Evolutionary conservation across 1,140 invertebrate species (phyloP), one percentile per base, ranked within the genome.

Genomic region (Polyergus mexicanus): DNA sequence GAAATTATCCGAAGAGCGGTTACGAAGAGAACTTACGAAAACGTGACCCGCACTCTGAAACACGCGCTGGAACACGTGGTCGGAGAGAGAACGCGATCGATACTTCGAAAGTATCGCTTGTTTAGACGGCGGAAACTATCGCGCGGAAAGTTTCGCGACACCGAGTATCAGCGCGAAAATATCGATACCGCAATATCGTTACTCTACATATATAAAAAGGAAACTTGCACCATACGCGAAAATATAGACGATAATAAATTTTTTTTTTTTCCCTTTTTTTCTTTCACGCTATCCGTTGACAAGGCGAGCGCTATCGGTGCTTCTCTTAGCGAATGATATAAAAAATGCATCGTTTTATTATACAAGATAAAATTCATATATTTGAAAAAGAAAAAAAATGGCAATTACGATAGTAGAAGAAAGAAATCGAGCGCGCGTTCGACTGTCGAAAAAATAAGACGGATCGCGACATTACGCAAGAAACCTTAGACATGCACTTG

Each of bases 401-500:
- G 4, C 13, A 51, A 38, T 60, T 7, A 25, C 5, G 25, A 41
- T 13, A 25, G 6, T 0, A 63, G 16, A 10, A 54, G 28, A 1
- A 51, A 47, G 28, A 68, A 8, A 16, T 32, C 41, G 25, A 44
- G 35, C 8, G 28, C 25, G 22, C 58, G 2, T 8, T 63, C 75
- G 3, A 47, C 3, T 25, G 44, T 72, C 38, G 25, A 74, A 60
- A 74, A 13, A 81, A 68, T 32, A 16, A 80, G 62, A 41, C 38
- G 66, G 25, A 83, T 72, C 54, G 35, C 32, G 19, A 51, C 44
- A 51, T 89, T 90, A 81, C 80, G 85, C 75, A 90, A 90, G 75
- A 38, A 78, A 80, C 32, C 71, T 47, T 74, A 71, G 60, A 72
- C 87, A 90, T 51, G 19, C 91, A 91, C 92, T 93, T 94, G 92